These are phyloP conservation scores for Trachymyrmex cornetzi DNA, from an alignment of 1,140 invertebrate genomes.

Conservation along the genomic window DNA sequence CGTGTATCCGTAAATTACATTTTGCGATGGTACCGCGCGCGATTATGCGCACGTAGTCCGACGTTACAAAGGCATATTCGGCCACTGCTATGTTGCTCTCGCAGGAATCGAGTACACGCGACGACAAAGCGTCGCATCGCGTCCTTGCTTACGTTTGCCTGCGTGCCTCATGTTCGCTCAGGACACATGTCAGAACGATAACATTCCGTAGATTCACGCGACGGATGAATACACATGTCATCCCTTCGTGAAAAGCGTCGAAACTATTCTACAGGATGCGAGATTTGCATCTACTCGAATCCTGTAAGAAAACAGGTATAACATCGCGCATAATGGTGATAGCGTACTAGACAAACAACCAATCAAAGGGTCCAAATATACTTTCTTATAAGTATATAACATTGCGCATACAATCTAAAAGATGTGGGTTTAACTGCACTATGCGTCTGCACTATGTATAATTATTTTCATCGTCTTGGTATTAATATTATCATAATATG, in stretches of 20 bases:
- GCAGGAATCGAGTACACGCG: constrained; percentile 47
- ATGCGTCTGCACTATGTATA: too few species aligned
- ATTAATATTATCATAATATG: too few species aligned
- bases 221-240: constrained; percentile 41
- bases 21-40: constrained; percentile 49
- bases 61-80: constrained; percentile 65
- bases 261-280: not conserved
- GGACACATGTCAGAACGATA: constrained; percentile 30
- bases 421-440: too few species aligned
- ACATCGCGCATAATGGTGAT: too few species aligned
- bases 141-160: constrained; percentile 28
- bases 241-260: constrained; percentile 4
- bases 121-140: constrained; percentile 42
- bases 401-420: too few species aligned
- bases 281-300: not conserved
- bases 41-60: constrained; percentile 70
- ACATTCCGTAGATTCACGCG: constrained; percentile 42
- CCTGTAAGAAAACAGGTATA: too few species aligned
- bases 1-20: constrained; percentile 72
- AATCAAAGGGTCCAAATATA: too few species aligned
- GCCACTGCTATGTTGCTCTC: constrained; percentile 61
- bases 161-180: constrained; percentile 36
- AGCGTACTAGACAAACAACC: too few species aligned
- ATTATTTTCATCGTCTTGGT: too few species aligned
- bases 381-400: too few species aligned